Evolutionary conservation across 2,797 vertebrate genomes (phyloP), one percentile per base, ranked within the genome.

Genomic region (Phrynocephalus vlangalii): DNA sequence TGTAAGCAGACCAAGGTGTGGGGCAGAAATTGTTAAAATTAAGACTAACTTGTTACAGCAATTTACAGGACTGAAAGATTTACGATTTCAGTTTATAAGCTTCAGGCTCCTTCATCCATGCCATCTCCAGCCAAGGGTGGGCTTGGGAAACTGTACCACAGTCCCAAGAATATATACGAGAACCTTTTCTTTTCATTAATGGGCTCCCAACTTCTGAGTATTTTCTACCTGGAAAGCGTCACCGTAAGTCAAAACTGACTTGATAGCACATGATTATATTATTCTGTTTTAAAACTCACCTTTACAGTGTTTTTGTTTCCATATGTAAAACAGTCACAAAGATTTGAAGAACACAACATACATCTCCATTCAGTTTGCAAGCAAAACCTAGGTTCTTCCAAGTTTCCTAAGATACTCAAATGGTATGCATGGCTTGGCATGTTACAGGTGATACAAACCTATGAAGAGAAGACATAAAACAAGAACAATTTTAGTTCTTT

Each of bases 401-500:
- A 0, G 1, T 83, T 70, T 79, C 24, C 20, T 26, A 82, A 33
- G 84, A 83, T 87, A 89, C 3, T 2, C 28, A 38, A 71, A 88
- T 82, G 89, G 85, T 93, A 90, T 87, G 80, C 85, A 77, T 76
- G 82, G 30, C 71, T 87, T 84, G 87, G 83, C 68, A n/a, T 72
- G 91, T 90, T 89, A 48, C 75, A 1, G 2, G 78, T 92, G 90
- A 89, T 26, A 73, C 0, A 20, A 88, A 83, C 91, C 63, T 80
- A 76, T 67, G 87, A 90, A 93, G n/a, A 28, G 84, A 63, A 90
- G 91, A 85, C 83, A 73, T 75, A 8, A 13, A 86, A 30, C 6
- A 90, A 67, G 79, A 52, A 22, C 72, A 50, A 22, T 67, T n/a
- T 82, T 93, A 87, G 1, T 89, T 66, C 11, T 88, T n/a, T 1